phyloP scores from a whole-genome alignment of 2,888 invertebrate species.

The Melanotus villosus region DNA sequence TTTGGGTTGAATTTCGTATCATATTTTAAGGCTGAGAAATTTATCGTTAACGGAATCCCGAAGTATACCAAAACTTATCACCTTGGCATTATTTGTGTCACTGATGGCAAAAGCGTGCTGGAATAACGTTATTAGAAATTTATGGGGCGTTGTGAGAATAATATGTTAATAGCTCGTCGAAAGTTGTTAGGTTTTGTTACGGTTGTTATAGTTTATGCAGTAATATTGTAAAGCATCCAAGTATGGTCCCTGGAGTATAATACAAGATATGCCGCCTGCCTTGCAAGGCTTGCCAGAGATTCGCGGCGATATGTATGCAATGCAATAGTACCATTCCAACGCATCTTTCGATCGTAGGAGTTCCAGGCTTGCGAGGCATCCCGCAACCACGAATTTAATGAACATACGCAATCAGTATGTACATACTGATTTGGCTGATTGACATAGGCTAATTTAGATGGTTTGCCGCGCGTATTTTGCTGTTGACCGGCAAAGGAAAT shows the following conservation, averaged over 20 bases:
- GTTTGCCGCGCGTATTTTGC: conserved; percentile 15
- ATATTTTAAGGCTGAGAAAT: too few species aligned
- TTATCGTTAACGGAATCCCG: too few species aligned
- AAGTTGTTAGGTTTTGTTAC: conserved; percentile 5
- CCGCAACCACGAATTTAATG: conserved; percentile 6
- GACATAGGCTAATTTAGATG: conserved; percentile 38
- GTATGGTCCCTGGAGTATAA: conserved; percentile 1
- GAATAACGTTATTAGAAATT: conserved; percentile 2
- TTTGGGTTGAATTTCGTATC: too few species aligned
- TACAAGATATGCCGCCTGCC: background rate
- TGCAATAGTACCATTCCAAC: conserved; percentile 23
- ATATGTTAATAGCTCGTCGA: conserved; percentile 1
- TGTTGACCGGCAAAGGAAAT: conserved; percentile 30
- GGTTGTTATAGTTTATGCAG: background rate
- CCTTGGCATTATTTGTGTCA: background rate
- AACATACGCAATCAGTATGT: conserved; percentile 28
- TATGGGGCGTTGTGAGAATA: background rate
- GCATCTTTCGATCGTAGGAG: conserved; percentile 14
- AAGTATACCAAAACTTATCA: too few species aligned
- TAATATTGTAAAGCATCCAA: conserved; percentile 7
- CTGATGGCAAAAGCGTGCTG: background rate
- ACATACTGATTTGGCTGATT: conserved; percentile 34
- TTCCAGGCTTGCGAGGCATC: conserved; percentile 11
- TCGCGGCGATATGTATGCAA: conserved; percentile 25
- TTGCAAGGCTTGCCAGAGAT: conserved; percentile 2